Percentiles rank a stretch among this genome's conserved stretches.
Conservation (phyloP, 2,888 invertebrate genomes). For the Sminthurides aquaticus region DNA sequence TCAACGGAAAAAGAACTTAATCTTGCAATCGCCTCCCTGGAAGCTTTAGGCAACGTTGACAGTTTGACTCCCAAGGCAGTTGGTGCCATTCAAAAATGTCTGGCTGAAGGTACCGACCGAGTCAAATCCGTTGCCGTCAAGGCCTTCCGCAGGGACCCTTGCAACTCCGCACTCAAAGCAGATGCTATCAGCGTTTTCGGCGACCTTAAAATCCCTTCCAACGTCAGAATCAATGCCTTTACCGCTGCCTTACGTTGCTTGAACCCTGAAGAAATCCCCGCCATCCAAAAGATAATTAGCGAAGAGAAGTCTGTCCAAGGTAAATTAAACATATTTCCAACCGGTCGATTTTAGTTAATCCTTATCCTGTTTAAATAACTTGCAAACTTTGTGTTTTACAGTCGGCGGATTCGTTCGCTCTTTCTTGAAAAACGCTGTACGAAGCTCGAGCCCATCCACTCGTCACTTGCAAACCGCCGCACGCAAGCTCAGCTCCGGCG, state of each 20-base stretch:
- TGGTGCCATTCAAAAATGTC: conserved; percentile 11
- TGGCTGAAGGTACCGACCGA: conserved; percentile 7
- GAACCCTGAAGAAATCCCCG: conserved; percentile 18
- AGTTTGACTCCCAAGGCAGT: conserved; percentile 25
- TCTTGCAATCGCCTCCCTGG: conserved; percentile 20
- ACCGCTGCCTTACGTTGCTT: conserved; percentile 26
- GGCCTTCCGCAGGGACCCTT: conserved; percentile 34
- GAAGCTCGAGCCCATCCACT: conserved; percentile 70
- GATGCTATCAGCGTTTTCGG: conserved; percentile 21
- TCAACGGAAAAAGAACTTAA: conserved; percentile 5
- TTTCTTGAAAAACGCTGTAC: conserved; percentile 67
- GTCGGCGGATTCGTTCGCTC: conserved; percentile 86
- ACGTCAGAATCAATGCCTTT: conserved; percentile 30
- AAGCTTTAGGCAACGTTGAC: conserved; percentile 34
- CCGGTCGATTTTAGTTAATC: no score
- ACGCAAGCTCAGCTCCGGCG: background rate
- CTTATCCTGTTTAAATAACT: no score
- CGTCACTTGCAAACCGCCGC: conserved; percentile 51
- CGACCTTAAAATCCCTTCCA: background rate
- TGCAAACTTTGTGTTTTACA: conserved; percentile 43
- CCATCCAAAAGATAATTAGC: conserved; percentile 47
- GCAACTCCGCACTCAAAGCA: conserved; percentile 27
- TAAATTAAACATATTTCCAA: no score
- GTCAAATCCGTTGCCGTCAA: conserved; percentile 25
- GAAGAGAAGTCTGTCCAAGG: conserved; percentile 67